phyloP scores from a whole-genome alignment of 2,113 vertebrate genomes.

The Isichthys henryi region DNA sequence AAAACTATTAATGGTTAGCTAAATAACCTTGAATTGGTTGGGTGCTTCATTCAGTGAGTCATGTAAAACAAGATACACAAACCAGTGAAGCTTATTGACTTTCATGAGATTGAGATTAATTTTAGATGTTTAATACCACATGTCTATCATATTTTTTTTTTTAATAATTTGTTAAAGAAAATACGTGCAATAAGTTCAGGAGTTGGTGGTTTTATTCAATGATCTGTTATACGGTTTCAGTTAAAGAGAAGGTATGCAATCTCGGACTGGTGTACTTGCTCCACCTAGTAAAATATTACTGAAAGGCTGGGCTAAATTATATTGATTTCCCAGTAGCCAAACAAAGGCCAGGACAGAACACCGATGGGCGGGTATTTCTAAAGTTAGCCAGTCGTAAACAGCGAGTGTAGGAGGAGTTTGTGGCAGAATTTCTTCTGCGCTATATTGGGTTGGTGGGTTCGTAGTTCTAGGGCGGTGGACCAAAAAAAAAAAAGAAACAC shows the following conservation, averaged over 20 bases:
- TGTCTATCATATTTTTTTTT: neutral
- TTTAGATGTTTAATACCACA: neutral
- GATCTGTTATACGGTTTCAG: neutral
- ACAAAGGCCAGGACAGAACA: neutral
- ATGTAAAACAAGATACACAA: neutral
- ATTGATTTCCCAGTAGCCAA: slow-evolving; percentile 7
- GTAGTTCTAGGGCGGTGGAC: slow-evolving; percentile 17
- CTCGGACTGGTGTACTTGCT: neutral
- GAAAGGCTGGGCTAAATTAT: slow-evolving; percentile 11
- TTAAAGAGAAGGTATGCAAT: neutral
- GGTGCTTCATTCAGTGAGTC: neutral
- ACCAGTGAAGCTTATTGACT: neutral
- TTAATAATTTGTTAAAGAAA: neutral
- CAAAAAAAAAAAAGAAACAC: neutral
- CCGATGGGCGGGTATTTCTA: slow-evolving; percentile 20
- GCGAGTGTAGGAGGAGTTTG: slow-evolving; percentile 21
- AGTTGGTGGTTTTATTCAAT: neutral
- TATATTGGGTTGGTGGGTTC: slow-evolving; percentile 6
- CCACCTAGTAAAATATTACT: neutral
- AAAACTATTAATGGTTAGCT: neutral
- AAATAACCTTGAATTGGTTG: neutral
- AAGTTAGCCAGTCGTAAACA: slow-evolving; percentile 17
- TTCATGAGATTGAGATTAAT: neutral
- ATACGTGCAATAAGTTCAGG: neutral
- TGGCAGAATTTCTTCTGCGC: slow-evolving; percentile 5